Percentiles rank a stretch among this genome's conserved stretches.
Conservation (phyloP, 2,797 vertebrate genomes). For the Gadopsis bispinosus region DNA sequence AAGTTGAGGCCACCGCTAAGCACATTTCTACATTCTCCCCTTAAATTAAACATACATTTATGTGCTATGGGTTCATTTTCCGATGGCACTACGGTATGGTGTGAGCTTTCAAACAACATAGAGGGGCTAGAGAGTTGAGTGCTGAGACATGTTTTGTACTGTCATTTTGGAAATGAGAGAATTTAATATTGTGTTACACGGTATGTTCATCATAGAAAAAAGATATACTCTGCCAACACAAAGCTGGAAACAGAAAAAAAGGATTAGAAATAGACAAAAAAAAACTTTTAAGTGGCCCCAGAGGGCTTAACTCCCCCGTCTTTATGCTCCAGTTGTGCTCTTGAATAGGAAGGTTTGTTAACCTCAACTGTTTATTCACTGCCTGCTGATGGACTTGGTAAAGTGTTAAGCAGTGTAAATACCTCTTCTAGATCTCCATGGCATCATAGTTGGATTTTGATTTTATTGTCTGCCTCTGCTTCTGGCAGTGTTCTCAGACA, state of each 20-base stretch:
- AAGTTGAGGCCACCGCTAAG: constrained; percentile 24
- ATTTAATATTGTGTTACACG: not conserved
- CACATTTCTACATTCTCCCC: not conserved
- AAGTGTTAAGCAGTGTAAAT: constrained; percentile 26
- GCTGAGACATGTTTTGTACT: not conserved
- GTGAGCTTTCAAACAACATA: not conserved
- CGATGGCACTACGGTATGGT: not conserved
- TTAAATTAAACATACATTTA: not conserved
- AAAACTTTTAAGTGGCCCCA: not conserved
- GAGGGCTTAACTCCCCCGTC: not conserved
- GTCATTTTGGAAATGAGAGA: not conserved
- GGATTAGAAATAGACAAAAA: not conserved
- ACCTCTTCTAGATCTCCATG: constrained; percentile 47
- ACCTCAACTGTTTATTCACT: not conserved
- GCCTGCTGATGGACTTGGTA: constrained; percentile 7
- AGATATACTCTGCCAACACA: not conserved
- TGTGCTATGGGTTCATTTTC: not conserved
- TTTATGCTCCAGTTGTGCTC: not conserved
- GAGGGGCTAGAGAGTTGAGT: not conserved
- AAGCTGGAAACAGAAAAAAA: constrained; percentile 13
- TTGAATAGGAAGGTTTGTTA: not conserved
- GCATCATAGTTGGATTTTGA: constrained; percentile 52
- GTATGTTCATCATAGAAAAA: constrained; percentile 1
- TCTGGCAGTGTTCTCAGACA: constrained; percentile 46
- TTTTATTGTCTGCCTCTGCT: constrained; percentile 55